Evolutionary conservation across 2,888 invertebrate species (phyloP).

Genomic region (Tachystola acroxantha): DNA sequence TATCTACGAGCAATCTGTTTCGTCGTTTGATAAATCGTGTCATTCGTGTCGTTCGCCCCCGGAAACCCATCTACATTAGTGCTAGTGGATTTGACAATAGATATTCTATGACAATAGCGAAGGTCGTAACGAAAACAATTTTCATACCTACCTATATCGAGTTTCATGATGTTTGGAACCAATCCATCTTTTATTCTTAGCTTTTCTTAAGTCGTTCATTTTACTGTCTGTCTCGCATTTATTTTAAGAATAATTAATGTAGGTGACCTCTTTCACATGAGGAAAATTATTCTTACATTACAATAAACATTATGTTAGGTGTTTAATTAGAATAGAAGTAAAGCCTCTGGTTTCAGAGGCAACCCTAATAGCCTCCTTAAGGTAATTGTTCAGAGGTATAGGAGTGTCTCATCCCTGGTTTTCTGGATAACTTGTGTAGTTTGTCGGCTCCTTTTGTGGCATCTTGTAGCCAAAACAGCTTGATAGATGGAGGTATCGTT

Average conservation of each 20-base stretch:
- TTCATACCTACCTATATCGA: not conserved
- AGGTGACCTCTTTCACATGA: conserved; percentile 17
- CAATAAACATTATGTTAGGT: no score
- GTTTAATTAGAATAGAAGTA: no score
- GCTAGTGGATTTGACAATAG: not conserved
- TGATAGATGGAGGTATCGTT: no score
- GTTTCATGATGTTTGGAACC: not conserved
- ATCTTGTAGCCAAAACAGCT: no score
- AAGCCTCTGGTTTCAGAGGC: no score
- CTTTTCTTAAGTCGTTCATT: conserved; percentile 3
- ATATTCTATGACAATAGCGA: no score
- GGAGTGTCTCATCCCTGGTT: no score
- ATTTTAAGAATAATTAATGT: not conserved
- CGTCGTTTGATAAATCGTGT: conserved; percentile 45
- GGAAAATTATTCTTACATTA: not conserved
- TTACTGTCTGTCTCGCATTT: not conserved
- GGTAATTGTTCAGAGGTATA: no score
- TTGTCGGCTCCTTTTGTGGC: no score
- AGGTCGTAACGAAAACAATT: not conserved
- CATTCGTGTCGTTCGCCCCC: conserved; percentile 27
- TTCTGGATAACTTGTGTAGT: no score
- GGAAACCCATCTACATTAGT: conserved; percentile 11
- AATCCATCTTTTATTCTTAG: conserved; percentile 1
- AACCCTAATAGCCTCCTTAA: no score
- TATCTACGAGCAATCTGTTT: conserved; percentile 30